These are phyloP conservation scores for Xiphydria camelus DNA, from an alignment of 2,888 invertebrate species.

Conservation along the genomic window DNA sequence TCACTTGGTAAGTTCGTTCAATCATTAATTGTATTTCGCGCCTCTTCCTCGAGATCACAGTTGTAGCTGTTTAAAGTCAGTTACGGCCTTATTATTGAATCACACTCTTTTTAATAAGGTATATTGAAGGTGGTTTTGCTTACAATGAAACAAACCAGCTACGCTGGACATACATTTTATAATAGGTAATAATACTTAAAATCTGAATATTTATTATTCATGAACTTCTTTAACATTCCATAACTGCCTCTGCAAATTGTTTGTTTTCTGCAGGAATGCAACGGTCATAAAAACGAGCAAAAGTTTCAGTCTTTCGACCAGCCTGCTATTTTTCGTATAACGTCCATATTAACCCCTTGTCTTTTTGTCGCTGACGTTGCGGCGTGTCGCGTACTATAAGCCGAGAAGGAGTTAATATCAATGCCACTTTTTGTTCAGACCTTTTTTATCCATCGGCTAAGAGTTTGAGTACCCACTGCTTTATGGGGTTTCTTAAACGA, in stretches of 20 bases:
- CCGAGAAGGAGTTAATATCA: constrained; percentile 5
- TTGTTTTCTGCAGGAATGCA: neutral
- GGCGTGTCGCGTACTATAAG: constrained; percentile 7
- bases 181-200: too few relatives aligned
- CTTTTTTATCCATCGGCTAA: constrained; percentile 6
- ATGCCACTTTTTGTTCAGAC: constrained; percentile 2
- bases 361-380: constrained; percentile 5
- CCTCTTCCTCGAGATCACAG: constrained; percentile 16
- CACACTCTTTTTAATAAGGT: too few relatives aligned
- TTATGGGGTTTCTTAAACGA: constrained; percentile 1
- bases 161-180: too few relatives aligned
- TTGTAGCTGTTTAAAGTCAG: constrained; percentile 16
- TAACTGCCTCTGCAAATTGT: neutral
- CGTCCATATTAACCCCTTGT: neutral
- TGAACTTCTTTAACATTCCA: too few relatives aligned
- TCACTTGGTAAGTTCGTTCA: too few relatives aligned
- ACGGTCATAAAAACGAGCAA: constrained; percentile 6
- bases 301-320: constrained; percentile 4
- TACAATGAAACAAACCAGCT: too few relatives aligned
- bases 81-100: too few relatives aligned
- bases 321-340: constrained; percentile 1
- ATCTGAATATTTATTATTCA: too few relatives aligned
- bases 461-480: constrained; percentile 1
- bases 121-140: too few relatives aligned
- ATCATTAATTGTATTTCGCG: constrained; percentile 14